These are phyloP conservation scores for Gadopsis bispinosus DNA, from an alignment of 2,797 vertebrate genomes.

Conservation along the genomic window DNA sequence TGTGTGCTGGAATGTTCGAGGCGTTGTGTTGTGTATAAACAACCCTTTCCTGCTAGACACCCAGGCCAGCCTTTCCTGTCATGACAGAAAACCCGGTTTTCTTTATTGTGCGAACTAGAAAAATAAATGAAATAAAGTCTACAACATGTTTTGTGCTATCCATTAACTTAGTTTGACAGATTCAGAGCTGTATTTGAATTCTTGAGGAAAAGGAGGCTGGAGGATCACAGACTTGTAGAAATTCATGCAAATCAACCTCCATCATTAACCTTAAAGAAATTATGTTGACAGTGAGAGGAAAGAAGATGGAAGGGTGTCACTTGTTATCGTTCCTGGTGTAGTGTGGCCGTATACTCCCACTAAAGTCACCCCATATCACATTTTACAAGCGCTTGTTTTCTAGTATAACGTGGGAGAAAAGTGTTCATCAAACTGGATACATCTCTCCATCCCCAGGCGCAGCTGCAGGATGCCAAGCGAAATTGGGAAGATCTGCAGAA, in stretches of 20 bases:
- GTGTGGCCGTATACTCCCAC: not conserved
- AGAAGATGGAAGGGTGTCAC: not conserved
- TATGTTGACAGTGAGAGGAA: not conserved
- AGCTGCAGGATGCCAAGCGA: slow-evolving; percentile 93
- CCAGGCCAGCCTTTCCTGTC: slow-evolving; percentile 55
- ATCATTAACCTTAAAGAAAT: not conserved
- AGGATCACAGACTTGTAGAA: not conserved
- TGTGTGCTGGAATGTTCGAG: slow-evolving; percentile 72
- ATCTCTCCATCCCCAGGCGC: slow-evolving; percentile 82
- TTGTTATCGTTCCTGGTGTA: not conserved
- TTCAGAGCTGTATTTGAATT: slow-evolving; percentile 1
- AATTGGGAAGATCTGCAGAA: slow-evolving; percentile 96
- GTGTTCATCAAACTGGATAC: not conserved
- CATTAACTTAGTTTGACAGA: not conserved
- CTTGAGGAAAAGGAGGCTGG: not conserved
- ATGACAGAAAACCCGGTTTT: not conserved
- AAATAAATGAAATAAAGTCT: not conserved
- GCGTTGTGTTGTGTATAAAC: slow-evolving; percentile 73
- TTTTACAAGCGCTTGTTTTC: not conserved
- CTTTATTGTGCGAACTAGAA: not conserved
- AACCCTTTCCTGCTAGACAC: slow-evolving; percentile 66
- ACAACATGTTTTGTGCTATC: not conserved
- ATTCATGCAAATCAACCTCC: not conserved
- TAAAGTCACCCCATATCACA: not conserved
- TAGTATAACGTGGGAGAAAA: slow-evolving; percentile 7